Evolutionary conservation across 2,888 invertebrate genomes (phyloP), one percentile per base, ranked within the genome.

Genomic region (Torymus tubicola): DNA sequence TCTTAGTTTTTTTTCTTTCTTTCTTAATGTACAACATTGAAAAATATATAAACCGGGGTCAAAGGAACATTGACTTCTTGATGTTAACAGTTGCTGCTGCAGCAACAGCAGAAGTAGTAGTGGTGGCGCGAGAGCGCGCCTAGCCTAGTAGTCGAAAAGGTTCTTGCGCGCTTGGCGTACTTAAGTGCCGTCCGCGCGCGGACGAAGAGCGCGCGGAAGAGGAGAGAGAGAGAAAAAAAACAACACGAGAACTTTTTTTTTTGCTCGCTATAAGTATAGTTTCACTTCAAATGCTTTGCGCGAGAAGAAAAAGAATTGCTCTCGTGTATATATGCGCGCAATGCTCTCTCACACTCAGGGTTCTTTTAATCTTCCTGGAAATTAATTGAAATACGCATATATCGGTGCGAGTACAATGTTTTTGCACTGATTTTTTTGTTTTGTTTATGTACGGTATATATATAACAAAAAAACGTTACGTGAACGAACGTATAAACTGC

Each of bases 351-450:
- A 31, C 75, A 42, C n/a, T n/a, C n/a, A n/a, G 12, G 70, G 82
- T 83, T 78, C 64, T 70, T 82, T 72, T 77, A 50, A 42, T 64
- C 63, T 70, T 55, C n/a, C n/a, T n/a, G 31, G 31, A 70, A 69
- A 77, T 64, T 31, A 55, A 42, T 21, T 18, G 21, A 74, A 42
- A 24, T 65, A 24, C 31, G 8, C 8, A 31, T 31, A 31, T 4
- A 31, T 31, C 31, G 31, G 31, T 8, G 8, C 3, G 31, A 3
- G 2, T n/a, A 8, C 8, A 4, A 31, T 31, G 31, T 31, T 31
- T 31, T 31, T 31, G 31, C 31, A 31, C 4, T 31, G 31, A 31
- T 31, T 31, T 31, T 31, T 3, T 31, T 31, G 61, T 24, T 53
- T 50, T 21, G 42, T 3, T 42, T 2, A 24, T 3, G 24, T 2